Percentiles rank a stretch among this genome's conserved stretches.
Evolutionary conservation across 2,888 invertebrate genomes (phyloP).

Genomic region (Oligia latruncula): DNA sequence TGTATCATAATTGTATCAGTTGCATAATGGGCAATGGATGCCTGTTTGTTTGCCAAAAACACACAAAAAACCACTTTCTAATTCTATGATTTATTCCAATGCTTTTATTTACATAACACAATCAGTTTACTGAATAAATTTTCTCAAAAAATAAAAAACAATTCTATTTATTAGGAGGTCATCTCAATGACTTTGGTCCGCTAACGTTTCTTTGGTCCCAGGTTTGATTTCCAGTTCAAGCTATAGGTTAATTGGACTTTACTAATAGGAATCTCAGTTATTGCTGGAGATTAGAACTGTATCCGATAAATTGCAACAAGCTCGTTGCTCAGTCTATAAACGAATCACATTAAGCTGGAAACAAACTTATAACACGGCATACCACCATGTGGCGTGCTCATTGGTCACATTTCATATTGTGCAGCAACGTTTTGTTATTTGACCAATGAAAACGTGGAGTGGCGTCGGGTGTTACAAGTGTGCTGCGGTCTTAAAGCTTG

Average conservation of each 20-base stretch:
- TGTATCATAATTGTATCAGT: background rate
- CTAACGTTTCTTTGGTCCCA: conserved; percentile 38
- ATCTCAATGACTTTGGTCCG: conserved; percentile 20
- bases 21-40: background rate
- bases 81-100: background rate
- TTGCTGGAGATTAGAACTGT: conserved; percentile 53
- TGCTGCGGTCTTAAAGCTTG: background rate
- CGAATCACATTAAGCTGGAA: conserved; percentile 31
- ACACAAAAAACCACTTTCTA: background rate
- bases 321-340: conserved; percentile 36
- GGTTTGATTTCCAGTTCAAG: conserved; percentile 55
- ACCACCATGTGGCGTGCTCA: background rate
- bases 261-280: conserved; percentile 64
- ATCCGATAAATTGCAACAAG: conserved; percentile 62
- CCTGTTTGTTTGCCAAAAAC: background rate
- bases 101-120: background rate
- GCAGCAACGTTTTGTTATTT: conserved; percentile 13
- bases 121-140: too few relatives aligned
- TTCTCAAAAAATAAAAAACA: background rate
- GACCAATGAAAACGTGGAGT: background rate
- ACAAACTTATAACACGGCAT: conserved; percentile 4
- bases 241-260: conserved; percentile 60
- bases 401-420: conserved; percentile 7
- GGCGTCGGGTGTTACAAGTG: conserved; percentile 6
- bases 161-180: background rate